These are phyloP conservation scores for Gerris buenoi DNA, from an alignment of 1,140 invertebrate genomes.

Conservation along the genomic window DNA sequence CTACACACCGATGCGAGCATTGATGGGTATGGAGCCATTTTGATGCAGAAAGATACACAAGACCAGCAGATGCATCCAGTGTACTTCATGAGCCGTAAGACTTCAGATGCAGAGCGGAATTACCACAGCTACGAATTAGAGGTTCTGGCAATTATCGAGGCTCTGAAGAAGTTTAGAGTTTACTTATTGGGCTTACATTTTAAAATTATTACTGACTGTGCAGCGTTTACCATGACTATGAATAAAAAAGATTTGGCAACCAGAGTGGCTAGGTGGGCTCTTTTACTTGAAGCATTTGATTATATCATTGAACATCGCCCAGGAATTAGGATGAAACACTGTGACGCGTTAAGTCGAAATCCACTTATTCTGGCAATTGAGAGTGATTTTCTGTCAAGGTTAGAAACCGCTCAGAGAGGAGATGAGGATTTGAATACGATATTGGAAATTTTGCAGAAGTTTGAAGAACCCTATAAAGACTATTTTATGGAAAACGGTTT, in stretches of 20 bases:
- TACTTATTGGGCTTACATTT: neutral
- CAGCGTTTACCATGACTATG: neutral
- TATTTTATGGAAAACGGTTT: too few species aligned
- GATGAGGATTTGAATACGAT: too few species aligned
- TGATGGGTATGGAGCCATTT: constrained; percentile 23
- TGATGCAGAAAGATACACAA: constrained; percentile 20
- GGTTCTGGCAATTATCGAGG: neutral
- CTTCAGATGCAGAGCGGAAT: neutral
- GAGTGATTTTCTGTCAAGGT: too few species aligned
- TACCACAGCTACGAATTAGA: constrained; percentile 2
- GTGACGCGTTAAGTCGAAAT: neutral
- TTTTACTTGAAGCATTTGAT: neutral
- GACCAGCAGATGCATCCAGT: constrained; percentile 4
- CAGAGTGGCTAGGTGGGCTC: neutral
- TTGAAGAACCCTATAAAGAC: too few species aligned
- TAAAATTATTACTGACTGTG: neutral
- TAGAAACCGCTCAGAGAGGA: too few species aligned
- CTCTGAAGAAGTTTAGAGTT: neutral
- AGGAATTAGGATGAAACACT: neutral
- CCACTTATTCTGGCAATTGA: too few species aligned
- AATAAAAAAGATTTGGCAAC: neutral
- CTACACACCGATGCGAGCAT: constrained; percentile 26
- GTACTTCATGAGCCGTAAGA: neutral
- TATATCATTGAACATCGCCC: neutral
- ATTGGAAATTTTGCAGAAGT: too few species aligned